Evolutionary conservation across 2,888 invertebrate genomes (phyloP).

Genomic region (Pyrocoelia pectoralis): DNA sequence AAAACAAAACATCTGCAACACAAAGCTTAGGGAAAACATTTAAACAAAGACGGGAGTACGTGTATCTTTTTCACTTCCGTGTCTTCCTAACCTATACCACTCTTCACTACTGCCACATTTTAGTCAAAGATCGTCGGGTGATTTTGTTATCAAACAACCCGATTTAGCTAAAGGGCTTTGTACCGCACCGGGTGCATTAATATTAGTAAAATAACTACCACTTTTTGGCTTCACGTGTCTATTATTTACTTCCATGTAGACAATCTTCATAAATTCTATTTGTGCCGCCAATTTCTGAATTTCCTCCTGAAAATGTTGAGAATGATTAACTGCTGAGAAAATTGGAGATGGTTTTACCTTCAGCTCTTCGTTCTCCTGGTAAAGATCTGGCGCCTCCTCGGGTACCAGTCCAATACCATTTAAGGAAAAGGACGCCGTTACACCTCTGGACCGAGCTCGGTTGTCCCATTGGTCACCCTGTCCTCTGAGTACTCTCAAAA

Average conservation of each 20-base stretch:
- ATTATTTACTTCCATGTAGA: slow-evolving; percentile 93
- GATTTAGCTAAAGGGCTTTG: slow-evolving; percentile 55
- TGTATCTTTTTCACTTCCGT: slow-evolving; percentile 45
- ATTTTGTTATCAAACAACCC: slow-evolving; percentile 51
- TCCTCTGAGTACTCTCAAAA: slow-evolving; percentile 81
- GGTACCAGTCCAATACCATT: slow-evolving; percentile 87
- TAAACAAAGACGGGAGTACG: slow-evolving; percentile 47
- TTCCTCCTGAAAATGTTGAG: slow-evolving; percentile 83
- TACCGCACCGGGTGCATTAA: slow-evolving; percentile 59
- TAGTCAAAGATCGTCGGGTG: slow-evolving; percentile 53
- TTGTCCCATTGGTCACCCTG: slow-evolving; percentile 93
- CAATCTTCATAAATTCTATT: slow-evolving; percentile 93
- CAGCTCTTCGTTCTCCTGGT: slow-evolving; percentile 90
- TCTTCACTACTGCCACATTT: slow-evolving; percentile 40
- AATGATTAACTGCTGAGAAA: neutral
- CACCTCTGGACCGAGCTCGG: slow-evolving; percentile 80
- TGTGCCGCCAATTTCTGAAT: slow-evolving; percentile 90
- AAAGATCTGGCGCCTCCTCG: slow-evolving; percentile 85
- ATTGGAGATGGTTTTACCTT: slow-evolving; percentile 67
- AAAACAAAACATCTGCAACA: neutral
- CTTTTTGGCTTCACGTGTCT: slow-evolving; percentile 85
- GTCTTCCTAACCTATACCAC: slow-evolving; percentile 48
- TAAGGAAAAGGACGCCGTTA: slow-evolving; percentile 84
- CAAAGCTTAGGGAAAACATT: slow-evolving; percentile 18
- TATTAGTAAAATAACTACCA: slow-evolving; percentile 80